Base-by-base conservation (phyloP, 1,140 invertebrate species). In the Drosophila guanche region DNA sequence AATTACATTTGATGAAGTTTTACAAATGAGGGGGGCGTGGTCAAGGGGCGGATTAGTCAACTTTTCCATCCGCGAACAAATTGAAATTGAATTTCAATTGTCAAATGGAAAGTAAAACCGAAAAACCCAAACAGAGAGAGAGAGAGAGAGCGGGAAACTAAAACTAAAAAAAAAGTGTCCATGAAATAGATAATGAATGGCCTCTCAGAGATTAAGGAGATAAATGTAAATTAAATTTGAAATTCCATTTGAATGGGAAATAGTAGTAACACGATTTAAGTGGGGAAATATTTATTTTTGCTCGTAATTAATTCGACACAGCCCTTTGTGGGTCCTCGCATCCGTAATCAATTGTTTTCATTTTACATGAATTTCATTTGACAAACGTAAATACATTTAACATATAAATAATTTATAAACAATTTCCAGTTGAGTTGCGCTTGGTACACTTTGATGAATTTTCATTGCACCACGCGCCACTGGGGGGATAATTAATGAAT, bases 31-130 rank as follows among this genome's bases (percentile, higher is more conserved):
- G 52, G 51, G 42, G 70, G 70, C 70, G 70, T 74, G 70, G 70
- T 74, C 60, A 33, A n/a, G 25, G 47, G 63, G 62, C 43, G 63
- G 63, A 56, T 69, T 69, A 68, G 52, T 74, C 41, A 74, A 74
- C 70, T 74, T 72, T 73, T 66, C 61, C 69, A 12, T 40, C 52
- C 46, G 69, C 46, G 12, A 61, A 29, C 68, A 56, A 74, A 72
- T 57, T 74, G 52, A 74, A 74, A 74, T 74, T 74, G 70, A 74
- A 74, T 74, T 74, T 37, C 70, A 65, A 74, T 74, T 74, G 69
- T 65, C 59, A 74, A 74, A 74, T 65, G 69, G 70, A 33, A 56
- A 37, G 27, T 5, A 25, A 47, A 25, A 2, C 27, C 10, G 14
- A 16, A 10, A 48, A 69, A 4, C 4, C 12, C 1, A 68, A 23